Evolutionary conservation across 2,797 vertebrate genomes (phyloP), one percentile per base, ranked within the genome.

Genomic region (Pipistrellus pipistrellus): DNA sequence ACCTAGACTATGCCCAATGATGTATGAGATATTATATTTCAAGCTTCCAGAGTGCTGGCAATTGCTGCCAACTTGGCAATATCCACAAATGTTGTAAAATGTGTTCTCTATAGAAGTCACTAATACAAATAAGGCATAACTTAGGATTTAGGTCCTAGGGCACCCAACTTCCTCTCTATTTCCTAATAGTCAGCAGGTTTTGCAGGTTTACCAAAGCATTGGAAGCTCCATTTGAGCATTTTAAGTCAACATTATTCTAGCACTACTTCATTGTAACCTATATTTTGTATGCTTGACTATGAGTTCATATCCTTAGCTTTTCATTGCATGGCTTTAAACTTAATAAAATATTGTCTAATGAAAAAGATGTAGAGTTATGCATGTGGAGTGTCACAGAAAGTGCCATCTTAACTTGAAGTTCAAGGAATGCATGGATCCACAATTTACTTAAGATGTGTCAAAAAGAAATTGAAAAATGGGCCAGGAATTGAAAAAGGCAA

Each of bases 81-180:
- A 66, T 71, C 35, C 72, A 46, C n/a, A 82, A 78, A 81, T 84
- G 35, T 41, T 88, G 2, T 81, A 95, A 94, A 92, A 72, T 77
- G 7, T 82, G 21, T 75, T 93, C 30, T 82, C 35, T 85, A 71
- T 12, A 64, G 27, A 46, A 71, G 7, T 89, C 76, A 94, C 87
- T 94, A 95, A 95, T 88, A 69, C 93, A 96, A 95, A 68, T 57
- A 66, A 73, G 30, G 38, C 92, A 6, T 62, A 80, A 71, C 62
- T 85, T 90, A 71, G 27, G 17, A 80, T 89, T 75, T 66, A 69
- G 13, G 5, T 38, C 44, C 14, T 66, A 46, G 46, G 17, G 25
- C 3, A 51, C 25, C 25, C 48, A 90, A 55, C 53, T 81, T 93
- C 3, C 23, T 77, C 30, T 90, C 3, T 88, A 32, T 95, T 86